Percentiles rank a stretch among this genome's conserved stretches.
Evolutionary conservation across 2,797 vertebrate species (phyloP).

Genomic region (Pseudopleuronectes americanus): DNA sequence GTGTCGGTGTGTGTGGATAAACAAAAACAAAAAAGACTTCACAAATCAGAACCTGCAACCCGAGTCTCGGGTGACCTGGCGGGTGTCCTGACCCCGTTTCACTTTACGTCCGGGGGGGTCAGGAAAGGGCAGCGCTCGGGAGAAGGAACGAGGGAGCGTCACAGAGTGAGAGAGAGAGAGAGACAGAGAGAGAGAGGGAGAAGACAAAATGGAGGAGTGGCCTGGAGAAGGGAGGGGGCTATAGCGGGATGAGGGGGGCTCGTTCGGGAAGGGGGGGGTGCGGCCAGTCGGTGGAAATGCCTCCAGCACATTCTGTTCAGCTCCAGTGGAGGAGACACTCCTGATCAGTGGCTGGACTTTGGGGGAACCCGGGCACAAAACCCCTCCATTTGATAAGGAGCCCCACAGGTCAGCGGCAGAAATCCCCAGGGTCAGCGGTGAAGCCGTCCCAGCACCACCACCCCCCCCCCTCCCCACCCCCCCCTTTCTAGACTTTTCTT

Average conservation of each 20-base stretch:
- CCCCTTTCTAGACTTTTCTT: conserved; percentile 40
- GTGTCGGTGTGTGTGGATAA: conserved; percentile 15
- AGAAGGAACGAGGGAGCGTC: conserved; percentile 55
- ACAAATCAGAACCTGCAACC: conserved; percentile 62
- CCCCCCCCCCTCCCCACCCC: conserved; percentile 8
- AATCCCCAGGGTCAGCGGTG: conserved; percentile 60
- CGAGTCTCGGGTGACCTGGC: conserved; percentile 71
- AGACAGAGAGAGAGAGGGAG: conserved; percentile 27
- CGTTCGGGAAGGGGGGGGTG: conserved; percentile 31
- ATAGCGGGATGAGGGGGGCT: conserved; percentile 43
- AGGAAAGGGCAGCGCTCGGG: conserved; percentile 78
- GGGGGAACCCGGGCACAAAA: conserved; percentile 58
- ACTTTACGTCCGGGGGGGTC: conserved; percentile 81
- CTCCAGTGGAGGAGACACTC: conserved; percentile 75
- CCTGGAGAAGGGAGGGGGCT: conserved; percentile 51
- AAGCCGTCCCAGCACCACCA: conserved; percentile 39
- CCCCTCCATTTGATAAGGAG: conserved; percentile 71
- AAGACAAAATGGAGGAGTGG: conserved; percentile 78
- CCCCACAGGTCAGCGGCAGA: conserved; percentile 67
- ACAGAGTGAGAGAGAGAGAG: conserved; percentile 34
- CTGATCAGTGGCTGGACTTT: conserved; percentile 65
- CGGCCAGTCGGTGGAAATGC: conserved; percentile 75
- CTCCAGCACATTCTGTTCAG: conserved; percentile 79
- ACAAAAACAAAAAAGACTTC: background rate
- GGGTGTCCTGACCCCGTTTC: conserved; percentile 78